Conservation (phyloP, 2,888 invertebrate species). For the Mesopsocus fuscifrons region DNA sequence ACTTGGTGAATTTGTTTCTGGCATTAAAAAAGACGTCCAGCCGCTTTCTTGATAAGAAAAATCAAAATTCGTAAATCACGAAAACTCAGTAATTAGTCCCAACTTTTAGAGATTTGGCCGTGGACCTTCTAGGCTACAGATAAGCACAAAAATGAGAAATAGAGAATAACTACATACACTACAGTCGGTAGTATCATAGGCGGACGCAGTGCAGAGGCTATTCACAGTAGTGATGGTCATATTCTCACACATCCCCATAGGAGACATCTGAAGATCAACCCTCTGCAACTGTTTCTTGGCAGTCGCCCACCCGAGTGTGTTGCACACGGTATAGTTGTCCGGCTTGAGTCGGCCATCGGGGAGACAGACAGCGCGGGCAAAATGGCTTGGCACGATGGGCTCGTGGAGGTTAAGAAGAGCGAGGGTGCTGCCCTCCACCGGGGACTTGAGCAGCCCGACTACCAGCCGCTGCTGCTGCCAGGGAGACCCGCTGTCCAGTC, state of each 20-base stretch:
- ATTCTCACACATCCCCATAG: conserved; percentile 69
- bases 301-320: conserved; percentile 71
- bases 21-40: too few relatives aligned
- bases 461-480: conserved; percentile 75
- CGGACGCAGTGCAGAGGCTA: conserved; percentile 63
- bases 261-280: conserved; percentile 52
- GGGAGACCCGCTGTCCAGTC: conserved; percentile 59
- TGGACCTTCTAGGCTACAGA: too few relatives aligned
- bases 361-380: conserved; percentile 64
- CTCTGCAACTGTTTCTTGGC: conserved; percentile 63
- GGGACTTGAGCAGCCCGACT: conserved; percentile 72
- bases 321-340: conserved; percentile 37
- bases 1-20: too few relatives aligned
- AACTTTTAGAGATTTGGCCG: too few relatives aligned
- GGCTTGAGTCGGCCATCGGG: conserved; percentile 35
- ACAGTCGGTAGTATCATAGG: conserved; percentile 62
- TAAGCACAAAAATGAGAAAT: too few relatives aligned
- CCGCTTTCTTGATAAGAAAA: too few relatives aligned
- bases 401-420: conserved; percentile 63
- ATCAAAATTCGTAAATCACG: too few relatives aligned
- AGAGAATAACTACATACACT: conserved; percentile 65
- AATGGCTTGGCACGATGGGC: conserved; percentile 55
- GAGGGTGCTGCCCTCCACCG: conserved; percentile 72
- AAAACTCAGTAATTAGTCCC: too few relatives aligned
- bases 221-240: conserved; percentile 68